Percentiles rank a stretch among this genome's conserved stretches.
Evolutionary conservation across 2,113 vertebrate genomes (phyloP).

Genomic region (Sus scrofa): DNA sequence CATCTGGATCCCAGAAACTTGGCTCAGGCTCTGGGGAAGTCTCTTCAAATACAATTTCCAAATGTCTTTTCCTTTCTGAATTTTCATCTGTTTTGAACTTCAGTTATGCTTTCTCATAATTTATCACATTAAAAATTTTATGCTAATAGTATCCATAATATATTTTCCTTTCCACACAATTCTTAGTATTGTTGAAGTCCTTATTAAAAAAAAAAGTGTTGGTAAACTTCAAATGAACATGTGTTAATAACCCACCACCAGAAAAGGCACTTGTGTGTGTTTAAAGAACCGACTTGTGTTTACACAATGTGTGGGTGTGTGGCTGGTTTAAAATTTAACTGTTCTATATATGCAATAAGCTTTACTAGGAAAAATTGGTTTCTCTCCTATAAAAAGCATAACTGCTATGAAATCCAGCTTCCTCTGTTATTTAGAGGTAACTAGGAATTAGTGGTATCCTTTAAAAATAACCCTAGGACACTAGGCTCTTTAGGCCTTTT

Average conservation of each 20-base stretch:
- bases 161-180: constrained; percentile 59
- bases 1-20: constrained; percentile 70
- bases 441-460: constrained; percentile 58
- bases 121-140: constrained; percentile 58
- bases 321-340: constrained; percentile 66
- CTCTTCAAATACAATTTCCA: constrained; percentile 56
- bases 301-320: constrained; percentile 71
- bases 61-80: constrained; percentile 54
- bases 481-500: not conserved
- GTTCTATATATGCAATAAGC: constrained; percentile 57
- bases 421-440: constrained; percentile 57
- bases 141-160: constrained; percentile 47
- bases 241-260: constrained; percentile 50
- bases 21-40: not conserved
- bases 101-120: constrained; percentile 68
- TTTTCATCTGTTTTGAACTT: constrained; percentile 57
- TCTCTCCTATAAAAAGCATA: constrained; percentile 66
- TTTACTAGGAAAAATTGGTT: constrained; percentile 32
- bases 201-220: constrained; percentile 13
- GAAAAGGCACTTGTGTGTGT: constrained; percentile 60
- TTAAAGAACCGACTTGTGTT: constrained; percentile 50
- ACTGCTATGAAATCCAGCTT: constrained; percentile 67
- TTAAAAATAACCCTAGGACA: constrained; percentile 66
- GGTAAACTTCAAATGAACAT: not conserved
- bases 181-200: constrained; percentile 54